A percentile compares a stretch with the other conserved stretches of the same genome.
Conservation (phyloP, 2,113 vertebrate species). For the Cynopterus brachyotis region DNA sequence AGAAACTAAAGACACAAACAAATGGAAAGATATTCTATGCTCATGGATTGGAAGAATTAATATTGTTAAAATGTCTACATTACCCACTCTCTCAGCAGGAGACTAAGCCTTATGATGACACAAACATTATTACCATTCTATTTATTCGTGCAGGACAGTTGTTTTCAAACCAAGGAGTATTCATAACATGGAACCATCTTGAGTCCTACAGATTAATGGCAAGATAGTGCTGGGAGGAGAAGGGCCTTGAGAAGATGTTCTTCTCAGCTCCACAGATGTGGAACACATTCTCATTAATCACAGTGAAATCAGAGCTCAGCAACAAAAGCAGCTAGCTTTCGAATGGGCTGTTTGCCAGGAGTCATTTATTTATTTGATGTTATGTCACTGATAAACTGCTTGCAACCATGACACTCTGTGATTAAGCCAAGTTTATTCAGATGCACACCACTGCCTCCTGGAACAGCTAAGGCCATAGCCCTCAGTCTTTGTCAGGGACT, state of each 20-base stretch:
- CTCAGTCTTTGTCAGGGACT: constrained; percentile 62
- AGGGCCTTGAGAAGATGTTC: background rate
- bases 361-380: constrained; percentile 71
- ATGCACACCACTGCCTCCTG: constrained; percentile 30
- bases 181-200: background rate
- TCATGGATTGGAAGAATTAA: background rate
- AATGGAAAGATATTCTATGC: background rate
- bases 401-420: constrained; percentile 36
- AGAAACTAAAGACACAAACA: background rate
- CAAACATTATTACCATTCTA: background rate
- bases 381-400: constrained; percentile 66
- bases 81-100: background rate
- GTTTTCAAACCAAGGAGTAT: background rate
- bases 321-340: constrained; percentile 55
- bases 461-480: background rate
- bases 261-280: background rate
- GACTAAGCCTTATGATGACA: background rate
- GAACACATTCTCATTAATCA: constrained; percentile 63
- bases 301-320: constrained; percentile 49
- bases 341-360: constrained; percentile 69
- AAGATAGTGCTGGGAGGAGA: background rate
- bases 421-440: constrained; percentile 69
- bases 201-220: background rate
- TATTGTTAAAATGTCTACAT: background rate
- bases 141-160: background rate